Base-by-base conservation (phyloP, 2,888 invertebrate genomes). In the Hypomecis punctinalis region DNA sequence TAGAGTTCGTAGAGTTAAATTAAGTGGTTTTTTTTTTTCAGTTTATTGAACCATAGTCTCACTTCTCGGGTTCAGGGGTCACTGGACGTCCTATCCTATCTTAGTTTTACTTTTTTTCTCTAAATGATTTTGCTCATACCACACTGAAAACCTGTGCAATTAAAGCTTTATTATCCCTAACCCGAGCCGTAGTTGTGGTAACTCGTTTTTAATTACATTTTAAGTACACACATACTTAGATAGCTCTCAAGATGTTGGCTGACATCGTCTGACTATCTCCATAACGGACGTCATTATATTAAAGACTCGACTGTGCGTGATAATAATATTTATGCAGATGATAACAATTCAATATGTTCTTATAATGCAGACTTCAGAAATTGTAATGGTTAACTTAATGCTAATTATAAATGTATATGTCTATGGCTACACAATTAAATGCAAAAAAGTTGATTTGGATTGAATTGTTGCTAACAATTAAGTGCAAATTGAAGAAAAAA, bases 171-270 rank as follows among this genome's bases (percentile, higher is more conserved):
- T 79, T 86, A 84, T 82, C 78, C 81, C 74, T 80, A 78, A 79
- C 79, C 77, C 65, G 76, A 72, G 67, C 73, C 73, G 74, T 75
- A 75, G 78, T 75, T 77, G 70, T 78, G 76, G 80, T 83, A 88
- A 88, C 88, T 84, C 61, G 88, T 86, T 89, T 86, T 86, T 85
- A 88, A 87, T 88, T 86, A 83, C 82, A 78, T 83, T 87, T 86
- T 84, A 85, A 86, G 80, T 80, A 81, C 79, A 75, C 76, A 76
- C 75, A 75, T 84, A 81, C 79, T 81, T 82, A 80, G 76, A 78
- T 76, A 76, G 76, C 76, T 79, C 78, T 75, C 58, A 70, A 79
- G 78, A 76, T 73, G 75, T 69, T 75, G 73, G 70, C 76, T 72
- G 73, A 68, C 77, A 68, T 78, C 75, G 74, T 69, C 69, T 67